phyloP scores from a whole-genome alignment of 2,797 vertebrate species.

The Ammospiza maritima region DNA sequence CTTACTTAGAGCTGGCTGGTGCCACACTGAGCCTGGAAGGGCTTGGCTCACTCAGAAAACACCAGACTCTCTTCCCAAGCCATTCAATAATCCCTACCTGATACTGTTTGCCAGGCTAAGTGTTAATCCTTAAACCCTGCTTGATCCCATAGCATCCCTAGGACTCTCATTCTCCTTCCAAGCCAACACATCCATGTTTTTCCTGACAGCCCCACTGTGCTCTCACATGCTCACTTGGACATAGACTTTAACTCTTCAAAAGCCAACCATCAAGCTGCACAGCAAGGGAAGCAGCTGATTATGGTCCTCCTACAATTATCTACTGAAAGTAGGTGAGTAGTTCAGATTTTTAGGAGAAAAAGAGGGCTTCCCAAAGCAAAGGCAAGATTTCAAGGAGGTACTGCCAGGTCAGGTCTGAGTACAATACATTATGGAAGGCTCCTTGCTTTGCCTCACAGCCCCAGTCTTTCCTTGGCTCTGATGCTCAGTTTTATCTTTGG shows the following conservation, averaged over 20 bases:
- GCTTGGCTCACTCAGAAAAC: not conserved
- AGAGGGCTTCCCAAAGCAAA: conserved; percentile 1
- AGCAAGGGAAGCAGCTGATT: not conserved
- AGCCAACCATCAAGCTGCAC: not conserved
- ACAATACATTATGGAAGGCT: conserved; percentile 55
- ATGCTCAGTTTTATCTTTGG: conserved; percentile 58
- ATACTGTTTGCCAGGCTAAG: not conserved
- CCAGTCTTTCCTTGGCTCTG: conserved; percentile 33
- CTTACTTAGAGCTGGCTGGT: not conserved
- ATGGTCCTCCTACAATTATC: not conserved
- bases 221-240: not conserved
- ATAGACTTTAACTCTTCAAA: not conserved
- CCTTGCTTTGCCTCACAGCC: not conserved
- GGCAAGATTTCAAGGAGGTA: not conserved
- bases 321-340: not conserved
- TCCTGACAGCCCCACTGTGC: not conserved
- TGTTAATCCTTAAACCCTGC: not conserved
- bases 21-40: not conserved
- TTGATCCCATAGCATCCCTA: not conserved
- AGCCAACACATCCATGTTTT: not conserved
- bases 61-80: not conserved
- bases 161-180: not conserved
- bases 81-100: not conserved
- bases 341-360: not conserved
- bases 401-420: conserved; percentile 26